Evolutionary conservation across 2,888 invertebrate species (phyloP), one percentile per base, ranked within the genome.

Genomic region (Thera obeliscata): DNA sequence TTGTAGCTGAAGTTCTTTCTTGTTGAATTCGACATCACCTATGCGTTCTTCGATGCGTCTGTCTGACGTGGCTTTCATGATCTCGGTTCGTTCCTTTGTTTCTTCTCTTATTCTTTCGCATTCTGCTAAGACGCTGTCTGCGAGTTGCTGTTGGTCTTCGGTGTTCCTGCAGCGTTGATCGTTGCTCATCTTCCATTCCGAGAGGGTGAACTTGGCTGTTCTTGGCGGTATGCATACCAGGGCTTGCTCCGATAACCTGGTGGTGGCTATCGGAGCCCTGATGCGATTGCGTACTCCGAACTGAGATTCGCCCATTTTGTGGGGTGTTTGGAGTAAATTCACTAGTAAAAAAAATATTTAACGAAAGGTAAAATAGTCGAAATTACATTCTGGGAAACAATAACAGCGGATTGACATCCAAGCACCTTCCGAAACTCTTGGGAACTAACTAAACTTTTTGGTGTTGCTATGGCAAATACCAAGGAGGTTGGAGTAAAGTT

Each of bases 141-240:
- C 97, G 8, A 97, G 91, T 81, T 96, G 95, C 84, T 98, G 96
- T 82, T 98, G 98, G 71, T 96, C 96, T 78, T 97, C 96, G 11
- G 97, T 96, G 69, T 96, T 95, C 74, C 96, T 94, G 85, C 95
- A 95, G 78, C 96, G 95, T 66, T 95, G 92, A 58, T 94, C 93
- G 85, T 96, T 96, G 86, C 95, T 96, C 67, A 95, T 87, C 78
- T 95, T 95, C 97, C 97, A 97, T 87, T 97, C 97, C 66, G 94
- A 91, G 60, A 96, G 82, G 0, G 96, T 96, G 81, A 96, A 97
- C 74, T 94, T 94, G 33, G 93, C 81, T 12, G 88, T 78, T 60
- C 94, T 87, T 3, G 94, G 94, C 2, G 94, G 94, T 56, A 94
- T 85, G 55, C 91, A 89, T 48, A 94, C 90, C 58, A 94, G 49